Percentiles rank a stretch among this genome's conserved stretches.
Evolutionary conservation across 1,140 invertebrate species (phyloP).

Genomic region (Babylonia areolata): DNA sequence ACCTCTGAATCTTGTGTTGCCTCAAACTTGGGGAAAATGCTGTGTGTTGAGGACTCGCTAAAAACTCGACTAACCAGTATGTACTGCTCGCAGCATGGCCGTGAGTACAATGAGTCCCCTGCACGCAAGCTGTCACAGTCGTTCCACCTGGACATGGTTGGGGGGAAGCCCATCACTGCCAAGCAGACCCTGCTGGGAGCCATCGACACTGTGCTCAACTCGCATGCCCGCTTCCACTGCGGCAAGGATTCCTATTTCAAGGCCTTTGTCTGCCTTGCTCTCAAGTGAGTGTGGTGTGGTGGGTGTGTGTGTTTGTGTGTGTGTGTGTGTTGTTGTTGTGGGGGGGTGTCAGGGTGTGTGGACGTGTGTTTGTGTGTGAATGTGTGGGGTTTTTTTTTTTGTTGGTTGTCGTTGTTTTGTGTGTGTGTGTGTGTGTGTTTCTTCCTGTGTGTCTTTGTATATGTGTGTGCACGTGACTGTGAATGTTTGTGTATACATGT

Average conservation of each 20-base stretch:
- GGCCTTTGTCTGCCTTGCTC: slow-evolving; percentile 95
- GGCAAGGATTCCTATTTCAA: slow-evolving; percentile 98
- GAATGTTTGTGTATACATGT: background rate
- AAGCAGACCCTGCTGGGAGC: slow-evolving; percentile 94
- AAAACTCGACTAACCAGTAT: no score
- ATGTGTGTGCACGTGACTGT: background rate
- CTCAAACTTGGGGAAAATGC: no score
- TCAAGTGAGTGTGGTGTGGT: slow-evolving; percentile 87
- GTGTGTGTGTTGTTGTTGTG: background rate
- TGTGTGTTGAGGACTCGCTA: no score
- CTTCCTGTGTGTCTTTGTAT: background rate
- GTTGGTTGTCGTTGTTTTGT: background rate
- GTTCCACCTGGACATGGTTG: slow-evolving; percentile 96
- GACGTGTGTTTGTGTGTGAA: background rate
- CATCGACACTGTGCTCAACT: slow-evolving; percentile 93
- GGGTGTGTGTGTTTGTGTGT: background rate
- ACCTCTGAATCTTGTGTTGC: no score
- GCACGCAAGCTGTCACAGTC: slow-evolving; percentile 97
- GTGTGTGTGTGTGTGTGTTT: slow-evolving; percentile 11
- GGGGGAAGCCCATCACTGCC: slow-evolving; percentile 88
- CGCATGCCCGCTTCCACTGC: slow-evolving; percentile 94
- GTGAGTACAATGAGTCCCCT: slow-evolving; percentile 94
- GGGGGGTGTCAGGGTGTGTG: background rate
- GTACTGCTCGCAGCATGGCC: slow-evolving; percentile 81
- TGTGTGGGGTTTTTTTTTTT: background rate